phyloP scores from a whole-genome alignment of 2,113 vertebrate species.

The Chloropsis cyanopogon region DNA sequence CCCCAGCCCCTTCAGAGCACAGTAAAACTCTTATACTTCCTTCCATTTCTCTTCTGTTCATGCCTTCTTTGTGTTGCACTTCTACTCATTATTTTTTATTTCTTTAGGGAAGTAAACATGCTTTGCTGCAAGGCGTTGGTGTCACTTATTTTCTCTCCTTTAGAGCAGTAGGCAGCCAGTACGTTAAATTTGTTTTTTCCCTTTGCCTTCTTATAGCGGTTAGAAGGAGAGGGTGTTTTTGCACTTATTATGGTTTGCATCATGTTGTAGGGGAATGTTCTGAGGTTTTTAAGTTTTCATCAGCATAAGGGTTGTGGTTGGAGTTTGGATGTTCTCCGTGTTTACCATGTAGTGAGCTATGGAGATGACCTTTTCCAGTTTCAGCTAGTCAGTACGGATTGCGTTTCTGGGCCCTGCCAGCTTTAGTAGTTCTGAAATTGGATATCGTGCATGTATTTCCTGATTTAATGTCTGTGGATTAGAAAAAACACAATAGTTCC shows the following conservation, averaged over 20 bases:
- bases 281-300: conserved; percentile 56
- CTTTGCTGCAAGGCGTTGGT: background rate
- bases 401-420: conserved; percentile 42
- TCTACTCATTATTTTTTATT: background rate
- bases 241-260: background rate
- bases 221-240: background rate
- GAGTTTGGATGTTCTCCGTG: conserved; percentile 26
- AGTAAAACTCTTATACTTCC: background rate
- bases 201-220: background rate
- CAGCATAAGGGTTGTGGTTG: conserved; percentile 21
- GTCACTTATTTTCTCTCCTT: background rate
- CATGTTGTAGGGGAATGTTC: conserved; percentile 33
- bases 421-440: conserved; percentile 48
- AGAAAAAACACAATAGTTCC: background rate
- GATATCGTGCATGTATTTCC: conserved; percentile 20
- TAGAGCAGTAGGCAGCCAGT: background rate
- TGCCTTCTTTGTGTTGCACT: background rate
- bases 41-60: background rate
- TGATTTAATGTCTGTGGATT: background rate
- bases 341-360: conserved; percentile 47
- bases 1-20: background rate
- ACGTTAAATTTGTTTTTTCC: background rate
- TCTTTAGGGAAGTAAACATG: background rate
- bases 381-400: conserved; percentile 20
- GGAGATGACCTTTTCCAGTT: conserved; percentile 61